Conservation (phyloP, 2,113 vertebrate species). For the Malurus melanocephalus region DNA sequence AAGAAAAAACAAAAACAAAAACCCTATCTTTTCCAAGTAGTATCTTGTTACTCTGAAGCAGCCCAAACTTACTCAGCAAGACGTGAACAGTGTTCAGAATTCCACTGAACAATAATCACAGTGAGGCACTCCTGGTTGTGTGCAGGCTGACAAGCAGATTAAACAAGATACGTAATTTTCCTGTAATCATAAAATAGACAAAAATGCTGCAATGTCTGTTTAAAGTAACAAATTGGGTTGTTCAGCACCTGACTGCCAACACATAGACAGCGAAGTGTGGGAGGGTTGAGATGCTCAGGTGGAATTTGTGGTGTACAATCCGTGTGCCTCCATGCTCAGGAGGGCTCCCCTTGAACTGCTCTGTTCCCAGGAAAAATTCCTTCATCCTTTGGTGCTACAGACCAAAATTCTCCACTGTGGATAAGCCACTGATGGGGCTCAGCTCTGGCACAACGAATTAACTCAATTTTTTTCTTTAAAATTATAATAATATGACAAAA, state of each 20-base stretch:
- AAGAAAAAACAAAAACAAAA: accelerated
- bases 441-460: not conserved
- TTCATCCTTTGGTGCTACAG: not conserved
- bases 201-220: not conserved
- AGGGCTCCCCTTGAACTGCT: not conserved
- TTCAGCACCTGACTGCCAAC: not conserved
- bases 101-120: not conserved
- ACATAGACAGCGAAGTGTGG: not conserved
- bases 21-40: not conserved
- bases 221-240: not conserved
- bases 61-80: not conserved
- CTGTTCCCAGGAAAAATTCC: not conserved
- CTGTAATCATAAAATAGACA: not conserved
- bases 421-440: not conserved
- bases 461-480: not conserved
- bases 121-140: not conserved
- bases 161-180: slow-evolving; percentile 15
- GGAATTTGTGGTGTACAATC: not conserved
- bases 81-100: not conserved
- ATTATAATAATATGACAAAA: not conserved
- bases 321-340: not conserved
- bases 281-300: not conserved
- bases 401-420: not conserved
- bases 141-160: not conserved
- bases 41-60: not conserved